Conservation (phyloP, 2,797 vertebrate genomes). For the Microcaecilia unicolor region DNA sequence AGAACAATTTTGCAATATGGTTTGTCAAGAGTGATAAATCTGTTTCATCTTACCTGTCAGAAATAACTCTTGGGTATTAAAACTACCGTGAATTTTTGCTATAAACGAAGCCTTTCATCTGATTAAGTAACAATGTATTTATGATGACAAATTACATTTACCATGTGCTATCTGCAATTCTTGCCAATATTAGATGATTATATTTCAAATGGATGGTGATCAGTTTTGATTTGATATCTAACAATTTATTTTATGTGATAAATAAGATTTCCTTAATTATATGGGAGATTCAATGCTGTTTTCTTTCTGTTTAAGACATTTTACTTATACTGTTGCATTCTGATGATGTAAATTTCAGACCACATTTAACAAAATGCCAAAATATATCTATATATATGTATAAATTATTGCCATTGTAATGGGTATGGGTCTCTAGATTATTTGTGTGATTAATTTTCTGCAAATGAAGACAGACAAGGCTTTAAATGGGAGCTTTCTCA, state of each 20-base stretch:
- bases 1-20: slow-evolving; percentile 54
- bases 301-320: slow-evolving; percentile 40
- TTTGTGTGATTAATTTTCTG: too few relatives aligned
- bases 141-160: slow-evolving; percentile 72
- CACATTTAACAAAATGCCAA: neutral
- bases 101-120: slow-evolving; percentile 69
- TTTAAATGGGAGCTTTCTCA: too few relatives aligned
- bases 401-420: too few relatives aligned
- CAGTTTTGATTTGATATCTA: slow-evolving; percentile 51
- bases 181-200: slow-evolving; percentile 53
- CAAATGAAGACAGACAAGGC: too few relatives aligned
- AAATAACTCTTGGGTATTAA: slow-evolving; percentile 77
- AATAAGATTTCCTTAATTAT: slow-evolving; percentile 43
- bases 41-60: slow-evolving; percentile 70
- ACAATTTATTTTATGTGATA: slow-evolving; percentile 55
- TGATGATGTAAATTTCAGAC: slow-evolving; percentile 1
- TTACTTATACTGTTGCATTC: slow-evolving; percentile 27
- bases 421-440: too few relatives aligned
- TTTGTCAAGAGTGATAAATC: slow-evolving; percentile 88
- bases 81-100: slow-evolving; percentile 85
- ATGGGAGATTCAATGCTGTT: slow-evolving; percentile 38
- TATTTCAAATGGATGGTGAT: slow-evolving; percentile 55
- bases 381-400: too few relatives aligned
- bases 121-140: slow-evolving; percentile 64
- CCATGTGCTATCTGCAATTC: slow-evolving; percentile 42